Evolutionary conservation across 2,797 vertebrate species (phyloP).

Genomic region (Falco columbarius): DNA sequence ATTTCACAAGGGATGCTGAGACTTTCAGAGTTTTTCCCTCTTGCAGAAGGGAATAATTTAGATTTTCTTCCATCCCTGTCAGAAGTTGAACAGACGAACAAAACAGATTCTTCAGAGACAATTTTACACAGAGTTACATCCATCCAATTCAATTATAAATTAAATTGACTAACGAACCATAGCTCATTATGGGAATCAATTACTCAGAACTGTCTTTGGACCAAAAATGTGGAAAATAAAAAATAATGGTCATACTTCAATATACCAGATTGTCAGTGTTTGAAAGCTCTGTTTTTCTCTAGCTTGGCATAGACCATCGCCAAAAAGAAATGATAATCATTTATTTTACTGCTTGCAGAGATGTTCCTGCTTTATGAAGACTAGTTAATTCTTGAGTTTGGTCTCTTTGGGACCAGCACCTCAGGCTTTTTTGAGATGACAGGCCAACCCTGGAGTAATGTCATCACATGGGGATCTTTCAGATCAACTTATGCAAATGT

Average conservation of each 20-base stretch:
- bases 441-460: conserved; percentile 77
- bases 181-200: conserved; percentile 93
- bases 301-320: conserved; percentile 80
- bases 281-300: conserved; percentile 85
- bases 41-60: conserved; percentile 85
- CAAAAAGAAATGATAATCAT: conserved; percentile 84
- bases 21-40: conserved; percentile 77
- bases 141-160: conserved; percentile 94
- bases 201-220: conserved; percentile 90
- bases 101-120: conserved; percentile 89
- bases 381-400: conserved; percentile 81
- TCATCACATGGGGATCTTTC: conserved; percentile 76
- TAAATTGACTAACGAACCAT: conserved; percentile 93
- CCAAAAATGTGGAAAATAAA: conserved; percentile 90
- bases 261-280: conserved; percentile 86
- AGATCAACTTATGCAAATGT: conserved; percentile 85
- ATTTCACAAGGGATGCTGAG: conserved; percentile 83
- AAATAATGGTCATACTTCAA: conserved; percentile 89
- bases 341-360: conserved; percentile 82
- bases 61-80: conserved; percentile 84
- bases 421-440: conserved; percentile 75
- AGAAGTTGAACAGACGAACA: conserved; percentile 88
- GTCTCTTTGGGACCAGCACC: conserved; percentile 76
- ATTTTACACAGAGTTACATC: conserved; percentile 90
- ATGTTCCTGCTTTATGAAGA: conserved; percentile 79